phyloP scores from a whole-genome alignment of 2,797 vertebrate species.

The Antrozous pallidus region DNA sequence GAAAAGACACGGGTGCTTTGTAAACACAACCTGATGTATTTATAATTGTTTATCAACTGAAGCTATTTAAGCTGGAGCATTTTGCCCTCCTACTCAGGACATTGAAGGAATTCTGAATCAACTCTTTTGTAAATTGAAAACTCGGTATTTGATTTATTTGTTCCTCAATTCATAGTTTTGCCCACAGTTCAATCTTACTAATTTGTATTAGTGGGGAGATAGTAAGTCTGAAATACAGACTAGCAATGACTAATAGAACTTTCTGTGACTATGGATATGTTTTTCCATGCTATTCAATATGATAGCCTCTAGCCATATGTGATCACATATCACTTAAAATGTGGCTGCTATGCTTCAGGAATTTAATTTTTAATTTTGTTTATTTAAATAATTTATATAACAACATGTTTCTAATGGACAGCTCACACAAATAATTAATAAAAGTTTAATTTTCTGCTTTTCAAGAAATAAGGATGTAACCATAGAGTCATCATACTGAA shows the following conservation, averaged over 20 bases:
- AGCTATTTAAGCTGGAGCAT: neutral
- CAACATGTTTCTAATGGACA: neutral
- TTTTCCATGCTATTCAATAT: neutral
- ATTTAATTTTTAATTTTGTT: slow-evolving; percentile 33
- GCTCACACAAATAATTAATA: neutral
- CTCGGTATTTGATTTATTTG: neutral
- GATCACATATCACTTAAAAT: neutral
- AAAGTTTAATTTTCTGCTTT: neutral
- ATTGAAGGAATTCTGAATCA: neutral
- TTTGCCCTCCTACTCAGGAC: neutral
- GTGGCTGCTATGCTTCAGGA: neutral
- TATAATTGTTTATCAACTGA: neutral
- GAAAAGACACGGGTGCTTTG: neutral
- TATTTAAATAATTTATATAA: slow-evolving; percentile 22
- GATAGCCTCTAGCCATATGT: neutral
- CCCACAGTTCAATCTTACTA: neutral
- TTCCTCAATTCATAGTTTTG: neutral
- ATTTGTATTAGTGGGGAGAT: neutral
- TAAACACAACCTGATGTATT: neutral
- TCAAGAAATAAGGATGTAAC: neutral
- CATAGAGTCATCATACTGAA: neutral
- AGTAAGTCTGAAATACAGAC: slow-evolving; percentile 11
- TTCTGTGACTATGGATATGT: neutral
- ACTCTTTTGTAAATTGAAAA: neutral
- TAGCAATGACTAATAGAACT: neutral